Evolutionary conservation across 2,113 vertebrate genomes (phyloP).

Genomic region (Leuciscus idus): DNA sequence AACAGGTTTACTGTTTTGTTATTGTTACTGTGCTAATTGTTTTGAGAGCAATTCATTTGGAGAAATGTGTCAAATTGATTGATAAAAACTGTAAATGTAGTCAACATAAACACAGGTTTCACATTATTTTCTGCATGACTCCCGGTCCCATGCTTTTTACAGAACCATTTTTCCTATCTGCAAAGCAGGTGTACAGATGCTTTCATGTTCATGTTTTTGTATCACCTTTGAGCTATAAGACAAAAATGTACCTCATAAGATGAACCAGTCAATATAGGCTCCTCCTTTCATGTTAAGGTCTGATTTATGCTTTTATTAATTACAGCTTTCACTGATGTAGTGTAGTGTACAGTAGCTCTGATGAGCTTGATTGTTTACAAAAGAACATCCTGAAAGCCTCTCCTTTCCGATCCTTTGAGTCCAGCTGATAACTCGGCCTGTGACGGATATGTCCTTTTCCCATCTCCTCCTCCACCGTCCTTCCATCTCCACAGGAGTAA

Average conservation of each 20-base stretch:
- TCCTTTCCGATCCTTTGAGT: constrained; percentile 30
- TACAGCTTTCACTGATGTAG: background rate
- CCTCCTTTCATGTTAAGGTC: background rate
- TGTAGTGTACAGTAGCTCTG: background rate
- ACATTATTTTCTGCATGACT: background rate
- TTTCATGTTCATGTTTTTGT: background rate
- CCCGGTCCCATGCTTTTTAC: background rate
- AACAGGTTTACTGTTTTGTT: background rate
- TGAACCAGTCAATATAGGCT: background rate
- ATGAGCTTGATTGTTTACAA: constrained; percentile 36
- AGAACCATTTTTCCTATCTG: background rate
- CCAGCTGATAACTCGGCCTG: background rate
- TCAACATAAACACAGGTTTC: background rate
- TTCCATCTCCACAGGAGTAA: constrained; percentile 20
- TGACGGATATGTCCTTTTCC: constrained; percentile 16
- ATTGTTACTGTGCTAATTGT: too few species aligned
- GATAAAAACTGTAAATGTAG: background rate
- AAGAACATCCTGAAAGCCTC: constrained; percentile 9
- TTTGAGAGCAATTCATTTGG: too few species aligned
- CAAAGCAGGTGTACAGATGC: background rate
- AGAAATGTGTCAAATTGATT: too few species aligned
- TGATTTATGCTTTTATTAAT: background rate
- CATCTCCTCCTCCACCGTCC: constrained; percentile 8
- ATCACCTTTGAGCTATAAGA: background rate
- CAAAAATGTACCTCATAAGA: background rate